phyloP scores from a whole-genome alignment of 2,797 vertebrate species.

The Cuculus canorus region DNA sequence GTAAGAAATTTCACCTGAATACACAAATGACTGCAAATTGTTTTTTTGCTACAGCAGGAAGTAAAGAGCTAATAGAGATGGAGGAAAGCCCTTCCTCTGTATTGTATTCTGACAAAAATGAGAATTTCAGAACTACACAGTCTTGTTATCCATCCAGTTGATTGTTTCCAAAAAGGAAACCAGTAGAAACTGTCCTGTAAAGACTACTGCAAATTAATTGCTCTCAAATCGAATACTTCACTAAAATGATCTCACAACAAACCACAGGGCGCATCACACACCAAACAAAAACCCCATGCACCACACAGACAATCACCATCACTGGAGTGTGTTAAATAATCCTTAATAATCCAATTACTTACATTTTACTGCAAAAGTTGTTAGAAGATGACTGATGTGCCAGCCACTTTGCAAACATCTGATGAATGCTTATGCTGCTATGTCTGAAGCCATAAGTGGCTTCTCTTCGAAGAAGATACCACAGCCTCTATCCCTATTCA shows the following conservation, averaged over 20 bases:
- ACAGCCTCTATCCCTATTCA: background rate
- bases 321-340: background rate
- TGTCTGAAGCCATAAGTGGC: background rate
- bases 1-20: background rate
- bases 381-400: background rate
- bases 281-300: fast-evolving
- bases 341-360: background rate
- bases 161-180: background rate
- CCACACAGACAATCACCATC: too few relatives aligned
- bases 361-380: background rate
- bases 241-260: background rate
- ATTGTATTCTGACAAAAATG: background rate
- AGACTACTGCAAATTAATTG: background rate
- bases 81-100: background rate
- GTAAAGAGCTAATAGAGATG: background rate
- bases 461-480: background rate
- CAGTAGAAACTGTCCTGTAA: background rate
- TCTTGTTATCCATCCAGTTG: background rate
- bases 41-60: background rate
- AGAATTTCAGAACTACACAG: background rate
- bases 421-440: background rate
- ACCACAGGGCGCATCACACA: too few relatives aligned
- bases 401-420: background rate
- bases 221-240: background rate
- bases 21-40: background rate